Evolutionary conservation across 2,113 vertebrate species (phyloP).

Genomic region (Alectura lathami): DNA sequence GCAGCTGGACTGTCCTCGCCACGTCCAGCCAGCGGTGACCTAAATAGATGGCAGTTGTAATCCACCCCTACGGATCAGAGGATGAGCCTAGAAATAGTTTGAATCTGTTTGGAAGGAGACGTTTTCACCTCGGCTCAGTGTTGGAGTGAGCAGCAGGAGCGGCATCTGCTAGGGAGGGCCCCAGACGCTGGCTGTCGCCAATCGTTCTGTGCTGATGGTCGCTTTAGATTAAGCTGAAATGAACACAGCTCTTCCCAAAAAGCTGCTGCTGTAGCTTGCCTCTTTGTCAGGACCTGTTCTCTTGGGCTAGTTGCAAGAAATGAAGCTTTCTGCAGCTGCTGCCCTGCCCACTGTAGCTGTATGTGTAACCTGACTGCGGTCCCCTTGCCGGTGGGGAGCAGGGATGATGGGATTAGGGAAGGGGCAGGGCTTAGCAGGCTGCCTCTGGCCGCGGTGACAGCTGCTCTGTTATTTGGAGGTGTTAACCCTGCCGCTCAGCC

Average conservation of each 20-base stretch:
- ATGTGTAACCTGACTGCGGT: neutral
- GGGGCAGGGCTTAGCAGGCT: neutral
- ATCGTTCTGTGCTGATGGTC: neutral
- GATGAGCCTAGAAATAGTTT: neutral
- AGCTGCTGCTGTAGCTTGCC: neutral
- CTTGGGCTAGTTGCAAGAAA: neutral
- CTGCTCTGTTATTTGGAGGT: neutral
- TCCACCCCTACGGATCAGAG: neutral
- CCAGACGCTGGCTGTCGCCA: neutral
- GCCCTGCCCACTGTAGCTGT: neutral
- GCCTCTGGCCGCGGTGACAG: neutral
- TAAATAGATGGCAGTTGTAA: neutral
- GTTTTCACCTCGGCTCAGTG: neutral
- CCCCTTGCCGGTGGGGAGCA: neutral
- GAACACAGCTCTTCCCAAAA: neutral
- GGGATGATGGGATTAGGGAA: neutral
- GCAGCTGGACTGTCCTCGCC: neutral
- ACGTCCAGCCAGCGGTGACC: neutral
- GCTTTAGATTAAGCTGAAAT: neutral
- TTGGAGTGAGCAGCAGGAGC: neutral
- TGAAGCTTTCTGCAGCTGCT: neutral
- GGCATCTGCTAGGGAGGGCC: neutral
- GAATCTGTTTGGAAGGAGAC: neutral
- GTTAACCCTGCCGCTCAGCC: neutral
- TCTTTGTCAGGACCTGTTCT: neutral